Conservation (phyloP, 1,140 invertebrate genomes). For the Propsilocerus akamusi region DNA sequence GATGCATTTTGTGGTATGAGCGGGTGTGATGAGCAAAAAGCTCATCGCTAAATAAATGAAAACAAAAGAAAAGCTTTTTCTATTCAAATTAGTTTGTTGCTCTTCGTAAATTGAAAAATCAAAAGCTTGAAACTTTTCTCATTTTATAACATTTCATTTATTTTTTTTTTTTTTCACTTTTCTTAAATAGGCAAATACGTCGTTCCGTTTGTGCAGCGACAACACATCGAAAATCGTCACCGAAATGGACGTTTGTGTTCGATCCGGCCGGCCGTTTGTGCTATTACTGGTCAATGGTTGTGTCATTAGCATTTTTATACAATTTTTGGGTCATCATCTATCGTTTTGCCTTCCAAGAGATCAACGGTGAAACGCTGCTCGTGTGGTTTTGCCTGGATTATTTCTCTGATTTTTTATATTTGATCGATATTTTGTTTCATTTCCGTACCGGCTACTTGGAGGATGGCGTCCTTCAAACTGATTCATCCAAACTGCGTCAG, state of each 20-base stretch:
- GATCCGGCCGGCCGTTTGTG: constrained; percentile 79
- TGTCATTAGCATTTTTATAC: constrained; percentile 93
- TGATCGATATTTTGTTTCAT: constrained; percentile 91
- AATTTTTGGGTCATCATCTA: constrained; percentile 99
- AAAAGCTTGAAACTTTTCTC: background rate
- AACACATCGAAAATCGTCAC: constrained; percentile 11
- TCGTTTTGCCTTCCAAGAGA: constrained; percentile 91
- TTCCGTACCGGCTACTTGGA: constrained; percentile 93
- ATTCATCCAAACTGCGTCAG: constrained; percentile 76
- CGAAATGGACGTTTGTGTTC: constrained; percentile 82
- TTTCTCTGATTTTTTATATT: constrained; percentile 87
- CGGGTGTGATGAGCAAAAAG: too few relatives aligned
- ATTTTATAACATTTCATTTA: background rate
- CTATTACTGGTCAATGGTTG: constrained; percentile 94
- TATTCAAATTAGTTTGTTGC: too few relatives aligned
- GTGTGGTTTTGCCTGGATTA: constrained; percentile 97
- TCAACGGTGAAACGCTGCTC: constrained; percentile 69
- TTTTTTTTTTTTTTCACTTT: background rate
- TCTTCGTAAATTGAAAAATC: too few relatives aligned
- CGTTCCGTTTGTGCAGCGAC: background rate
- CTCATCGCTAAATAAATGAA: too few relatives aligned
- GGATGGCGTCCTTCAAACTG: constrained; percentile 91
- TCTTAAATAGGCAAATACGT: background rate
- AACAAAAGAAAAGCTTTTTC: too few relatives aligned
- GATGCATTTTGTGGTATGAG: too few relatives aligned